Evolutionary conservation across 2,797 vertebrate genomes (phyloP).

Genomic region (Thamnophis elegans): DNA sequence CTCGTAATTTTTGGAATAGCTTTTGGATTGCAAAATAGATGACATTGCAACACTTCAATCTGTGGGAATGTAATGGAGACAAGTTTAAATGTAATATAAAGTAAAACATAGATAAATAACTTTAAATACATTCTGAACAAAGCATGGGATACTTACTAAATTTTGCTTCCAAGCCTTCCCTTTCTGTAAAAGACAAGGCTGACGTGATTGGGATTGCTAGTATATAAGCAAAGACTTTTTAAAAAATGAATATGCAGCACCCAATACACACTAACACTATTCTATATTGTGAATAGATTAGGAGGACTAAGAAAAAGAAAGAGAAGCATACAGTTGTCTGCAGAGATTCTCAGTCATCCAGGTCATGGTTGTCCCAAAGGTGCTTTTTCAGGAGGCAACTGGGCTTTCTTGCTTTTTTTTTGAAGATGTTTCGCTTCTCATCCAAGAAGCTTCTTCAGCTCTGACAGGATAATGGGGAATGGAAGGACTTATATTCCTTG

Average conservation of each 20-base stretch:
- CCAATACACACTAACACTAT: neutral
- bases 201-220: too few species aligned
- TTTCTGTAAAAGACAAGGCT: neutral
- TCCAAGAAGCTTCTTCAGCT: too few species aligned
- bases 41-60: neutral
- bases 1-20: neutral
- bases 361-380: too few species aligned
- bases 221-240: neutral
- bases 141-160: neutral
- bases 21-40: neutral
- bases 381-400: too few species aligned
- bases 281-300: neutral
- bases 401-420: too few species aligned
- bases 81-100: neutral
- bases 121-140: neutral
- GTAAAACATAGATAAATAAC: neutral
- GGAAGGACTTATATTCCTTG: too few species aligned
- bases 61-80: neutral
- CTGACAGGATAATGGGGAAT: too few species aligned
- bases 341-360: too few species aligned
- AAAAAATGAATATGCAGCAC: neutral
- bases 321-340: too few species aligned
- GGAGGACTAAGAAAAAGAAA: too few species aligned
- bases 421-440: too few species aligned
- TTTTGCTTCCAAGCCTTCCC: neutral